Percentiles rank a stretch among this genome's conserved stretches.
phyloP scores from a whole-genome alignment of 2,888 invertebrate genomes.

The Adineta ricciae region DNA sequence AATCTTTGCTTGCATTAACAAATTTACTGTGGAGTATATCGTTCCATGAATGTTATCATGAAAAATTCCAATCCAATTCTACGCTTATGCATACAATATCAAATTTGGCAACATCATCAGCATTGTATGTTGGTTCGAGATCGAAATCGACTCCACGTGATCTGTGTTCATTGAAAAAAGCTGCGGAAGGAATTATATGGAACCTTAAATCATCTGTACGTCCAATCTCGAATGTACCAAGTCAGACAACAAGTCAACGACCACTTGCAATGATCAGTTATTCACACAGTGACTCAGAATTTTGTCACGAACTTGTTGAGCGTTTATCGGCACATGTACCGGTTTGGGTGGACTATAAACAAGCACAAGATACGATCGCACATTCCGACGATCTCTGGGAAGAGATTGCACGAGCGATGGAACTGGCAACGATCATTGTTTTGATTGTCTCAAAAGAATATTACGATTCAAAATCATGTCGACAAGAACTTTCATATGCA shows the following conservation, averaged over 20 bases:
- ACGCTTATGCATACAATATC: not conserved
- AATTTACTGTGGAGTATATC: slow-evolving; percentile 3
- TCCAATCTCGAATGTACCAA: not conserved
- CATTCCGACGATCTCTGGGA: slow-evolving; percentile 11
- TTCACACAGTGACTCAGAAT: not conserved
- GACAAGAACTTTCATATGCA: not conserved
- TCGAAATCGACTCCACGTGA: not conserved
- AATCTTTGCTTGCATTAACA: not conserved
- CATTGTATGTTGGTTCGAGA: not conserved
- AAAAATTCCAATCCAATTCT: not conserved
- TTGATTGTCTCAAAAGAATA: not conserved
- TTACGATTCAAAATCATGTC: not conserved
- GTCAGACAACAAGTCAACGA: not conserved
- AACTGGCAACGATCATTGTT: not conserved
- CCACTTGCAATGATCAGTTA: not conserved
- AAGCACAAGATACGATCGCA: not conserved
- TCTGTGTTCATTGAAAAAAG: not conserved
- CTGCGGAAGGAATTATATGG: not conserved
- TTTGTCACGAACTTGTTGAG: not conserved
- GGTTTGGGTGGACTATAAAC: not conserved
- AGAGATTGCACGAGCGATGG: not conserved
- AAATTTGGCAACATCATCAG: not conserved
- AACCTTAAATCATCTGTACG: not conserved
- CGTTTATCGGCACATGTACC: not conserved
- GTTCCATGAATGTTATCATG: not conserved